Base-by-base conservation (phyloP, 2,888 invertebrate species). In the Mesochorus sp. region DNA sequence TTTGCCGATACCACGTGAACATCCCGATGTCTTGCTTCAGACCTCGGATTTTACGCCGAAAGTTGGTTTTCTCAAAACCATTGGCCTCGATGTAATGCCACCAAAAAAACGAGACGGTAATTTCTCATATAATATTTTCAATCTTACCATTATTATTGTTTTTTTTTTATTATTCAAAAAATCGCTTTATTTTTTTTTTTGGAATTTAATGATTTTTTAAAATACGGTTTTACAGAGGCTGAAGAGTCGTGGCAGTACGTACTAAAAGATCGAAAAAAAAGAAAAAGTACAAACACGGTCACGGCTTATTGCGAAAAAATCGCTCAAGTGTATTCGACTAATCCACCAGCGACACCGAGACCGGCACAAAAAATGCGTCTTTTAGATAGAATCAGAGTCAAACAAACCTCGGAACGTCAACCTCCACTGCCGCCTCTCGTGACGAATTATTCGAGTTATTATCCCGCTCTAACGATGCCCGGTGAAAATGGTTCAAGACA, bases 161-260 rank as follows among this genome's bases (percentile, higher is more conserved):
- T 24, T n/a, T 10, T 31, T 47, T 31, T 3, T 0, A 47, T 31
- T 0, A 0, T 8, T 8, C 0, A 31, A 17, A 6, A 1, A n/a
- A 26, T 12, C 21, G 17, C 5, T 17, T 39, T 28, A 8, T 55
- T 59, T 72, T 47, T 64, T 37, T 62, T 10, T 26, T 39, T n/a
- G n/a, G n/a, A n/a, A n/a, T n/a, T n/a, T n/a, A n/a, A n/a, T 10
- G 4, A 21, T 17, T 49, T 28, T 47, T 68, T 37, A 10, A 24
- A n/a, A 28, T 44, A 24, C 17, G 2, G 14, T 5, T 49, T 61
- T 76, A 64, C 91, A 94, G 94, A 92, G 77, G 92, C 93, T 85
- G 95, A 95, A 89, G 91, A 91, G 61, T 92, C 92, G 53, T 95
- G 95, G 95, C 92, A 93, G 83, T 93, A 93, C 86, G 92, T 95